Base-by-base conservation (phyloP, 2,113 vertebrate genomes). In the Sceloporus undulatus region DNA sequence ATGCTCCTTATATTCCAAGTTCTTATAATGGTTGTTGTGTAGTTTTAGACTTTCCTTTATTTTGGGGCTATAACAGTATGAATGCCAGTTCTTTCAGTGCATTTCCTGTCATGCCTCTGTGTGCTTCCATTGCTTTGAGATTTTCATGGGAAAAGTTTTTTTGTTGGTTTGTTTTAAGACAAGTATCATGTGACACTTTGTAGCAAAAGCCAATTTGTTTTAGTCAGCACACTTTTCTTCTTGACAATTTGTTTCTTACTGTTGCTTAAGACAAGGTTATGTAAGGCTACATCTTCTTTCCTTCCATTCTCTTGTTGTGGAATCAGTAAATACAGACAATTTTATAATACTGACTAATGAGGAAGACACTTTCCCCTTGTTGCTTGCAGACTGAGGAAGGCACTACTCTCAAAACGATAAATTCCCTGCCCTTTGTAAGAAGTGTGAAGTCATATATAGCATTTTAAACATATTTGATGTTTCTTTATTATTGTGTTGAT, bases 211-310 rank as follows among this genome's bases (percentile, higher is more conserved):
- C 1, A 89, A 78, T 79, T 8, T 59, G 27, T 10, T 0, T 79
- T 76, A 6, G 66, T 89, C 74, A 79, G 70, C 5, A 5, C 27
- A 66, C 82, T 48, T 78, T 25, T 79, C 2, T 25, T 48, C 40
- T 54, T 42, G 1, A 62, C 40, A 19, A 19, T 91, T 75, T n/a
- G 1, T 1, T 84, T 92, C 91, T 18, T 89, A 25, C 78, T 88
- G 29, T 54, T 86, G 62, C 62, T 79, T 54, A 79, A 86, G 29
- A 48, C 40, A 23, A 27, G 27, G 5, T 48, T 78, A 6, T 76
- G 27, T n/a, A 68, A 52, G 18, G 40, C 13, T 19, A 23, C 5
- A 75, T 62, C 34, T 62, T 75, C 6, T 62, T 16, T 65, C 19
- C 19, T 34, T 48, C n/a, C 11, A 9, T 25, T 25, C 11, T 40